Percentiles rank a stretch among this genome's conserved stretches.
phyloP scores from a whole-genome alignment of 2,888 invertebrate species.

The Isotomurus palustris region DNA sequence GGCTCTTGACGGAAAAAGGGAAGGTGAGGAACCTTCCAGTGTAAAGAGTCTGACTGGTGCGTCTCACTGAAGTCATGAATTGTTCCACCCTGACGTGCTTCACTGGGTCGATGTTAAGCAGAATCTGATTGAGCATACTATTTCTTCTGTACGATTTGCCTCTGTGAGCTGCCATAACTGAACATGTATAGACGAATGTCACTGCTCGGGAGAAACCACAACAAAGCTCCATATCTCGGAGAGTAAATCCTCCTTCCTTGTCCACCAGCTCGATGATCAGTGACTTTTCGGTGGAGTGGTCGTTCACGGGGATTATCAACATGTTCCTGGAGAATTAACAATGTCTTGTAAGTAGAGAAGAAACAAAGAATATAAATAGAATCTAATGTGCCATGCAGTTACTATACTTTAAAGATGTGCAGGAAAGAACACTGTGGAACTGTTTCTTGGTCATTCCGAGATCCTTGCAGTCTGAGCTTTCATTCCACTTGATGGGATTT shows the following conservation, averaged over 20 bases:
- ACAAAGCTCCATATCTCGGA: slow-evolving; percentile 8
- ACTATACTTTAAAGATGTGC: too few species aligned
- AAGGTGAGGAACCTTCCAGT: slow-evolving; percentile 44
- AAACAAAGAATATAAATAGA: too few species aligned
- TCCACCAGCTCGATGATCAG: slow-evolving; percentile 19
- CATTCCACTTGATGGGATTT: slow-evolving; percentile 12
- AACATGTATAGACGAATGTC: slow-evolving; percentile 13
- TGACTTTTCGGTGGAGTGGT: slow-evolving; percentile 13
- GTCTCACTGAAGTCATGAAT: slow-evolving; percentile 17
- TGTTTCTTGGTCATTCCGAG: neutral
- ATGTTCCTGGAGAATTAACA: slow-evolving; percentile 2
- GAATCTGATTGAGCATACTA: slow-evolving; percentile 23
- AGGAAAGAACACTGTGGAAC: neutral
- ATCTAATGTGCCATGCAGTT: too few species aligned
- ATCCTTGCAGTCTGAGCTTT: neutral
- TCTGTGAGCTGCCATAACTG: slow-evolving; percentile 10
- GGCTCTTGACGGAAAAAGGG: slow-evolving; percentile 44
- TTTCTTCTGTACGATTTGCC: slow-evolving; percentile 9
- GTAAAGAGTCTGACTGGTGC: slow-evolving; percentile 5
- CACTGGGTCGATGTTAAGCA: slow-evolving; percentile 16
- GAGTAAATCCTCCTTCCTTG: slow-evolving; percentile 7
- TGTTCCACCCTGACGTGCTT: slow-evolving; percentile 22
- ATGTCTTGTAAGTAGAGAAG: too few species aligned
- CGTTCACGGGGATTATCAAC: slow-evolving; percentile 8
- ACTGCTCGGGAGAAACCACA: slow-evolving; percentile 16